Percentiles rank a stretch among this genome's conserved stretches.
These are phyloP conservation scores for Sapayoa aenigma DNA, from an alignment of 2,113 vertebrate species.

Conservation along the genomic window DNA sequence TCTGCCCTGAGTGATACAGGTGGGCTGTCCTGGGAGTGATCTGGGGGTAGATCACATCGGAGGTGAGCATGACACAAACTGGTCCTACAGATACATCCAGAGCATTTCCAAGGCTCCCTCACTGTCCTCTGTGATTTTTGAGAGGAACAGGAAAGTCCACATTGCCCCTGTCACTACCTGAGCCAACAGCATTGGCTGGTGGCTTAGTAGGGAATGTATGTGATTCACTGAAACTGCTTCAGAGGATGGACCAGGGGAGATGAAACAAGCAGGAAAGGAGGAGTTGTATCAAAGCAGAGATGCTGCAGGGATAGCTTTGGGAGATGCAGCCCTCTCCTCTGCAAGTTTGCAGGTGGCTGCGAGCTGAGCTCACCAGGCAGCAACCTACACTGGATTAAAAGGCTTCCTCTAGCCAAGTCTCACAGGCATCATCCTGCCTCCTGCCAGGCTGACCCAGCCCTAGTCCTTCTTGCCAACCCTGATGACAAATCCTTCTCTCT, in stretches of 20 bases:
- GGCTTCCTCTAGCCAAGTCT: neutral
- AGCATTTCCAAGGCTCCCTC: neutral
- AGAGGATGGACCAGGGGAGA: fast-evolving
- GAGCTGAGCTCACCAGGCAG: neutral
- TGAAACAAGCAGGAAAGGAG: neutral
- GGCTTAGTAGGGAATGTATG: neutral
- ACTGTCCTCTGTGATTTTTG: neutral
- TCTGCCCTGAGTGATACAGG: neutral
- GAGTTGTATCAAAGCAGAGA: neutral
- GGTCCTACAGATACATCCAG: neutral
- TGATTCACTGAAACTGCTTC: neutral
- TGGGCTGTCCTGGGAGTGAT: neutral
- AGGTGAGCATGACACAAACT: neutral
- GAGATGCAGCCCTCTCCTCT: neutral
- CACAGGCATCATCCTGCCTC: neutral
- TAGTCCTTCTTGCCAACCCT: neutral
- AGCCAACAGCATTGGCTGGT: neutral
- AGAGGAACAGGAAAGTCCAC: neutral
- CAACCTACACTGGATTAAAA: neutral
- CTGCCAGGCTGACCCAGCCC: neutral
- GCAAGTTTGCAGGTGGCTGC: neutral
- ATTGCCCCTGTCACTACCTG: neutral
- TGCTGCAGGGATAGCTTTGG: neutral
- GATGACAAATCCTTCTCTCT: neutral
- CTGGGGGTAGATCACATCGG: neutral